A percentile compares a stretch with the other conserved stretches of the same genome.
Evolutionary conservation across 2,888 invertebrate species (phyloP).

Genomic region (Phasia obesa): DNA sequence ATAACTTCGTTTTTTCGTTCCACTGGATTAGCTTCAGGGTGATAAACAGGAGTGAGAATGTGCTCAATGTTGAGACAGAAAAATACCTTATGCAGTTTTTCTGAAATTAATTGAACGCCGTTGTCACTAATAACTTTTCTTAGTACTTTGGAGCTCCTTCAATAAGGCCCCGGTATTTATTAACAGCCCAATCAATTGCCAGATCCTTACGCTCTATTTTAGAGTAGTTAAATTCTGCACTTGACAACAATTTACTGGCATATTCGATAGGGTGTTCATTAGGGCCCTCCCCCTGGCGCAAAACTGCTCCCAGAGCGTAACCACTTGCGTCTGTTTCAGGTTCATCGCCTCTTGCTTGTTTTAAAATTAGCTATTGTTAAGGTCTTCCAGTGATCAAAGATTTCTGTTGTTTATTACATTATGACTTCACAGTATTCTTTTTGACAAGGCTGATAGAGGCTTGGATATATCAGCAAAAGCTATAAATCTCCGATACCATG

Average conservation of each 20-base stretch:
- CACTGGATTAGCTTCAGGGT: slow-evolving; percentile 77
- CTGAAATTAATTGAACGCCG: slow-evolving; percentile 76
- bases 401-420: not conserved
- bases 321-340: not conserved
- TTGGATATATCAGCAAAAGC: slow-evolving; percentile 72
- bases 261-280: not conserved
- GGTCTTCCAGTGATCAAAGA: too few relatives aligned
- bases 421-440: not conserved
- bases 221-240: not conserved
- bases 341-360: not conserved
- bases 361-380: too few relatives aligned
- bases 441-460: slow-evolving; percentile 64
- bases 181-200: not conserved
- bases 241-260: not conserved
- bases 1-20: slow-evolving; percentile 74
- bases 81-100: slow-evolving; percentile 76
- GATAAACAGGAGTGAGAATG: slow-evolving; percentile 76
- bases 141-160: too few relatives aligned
- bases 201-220: not conserved
- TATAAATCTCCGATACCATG: slow-evolving; percentile 76
- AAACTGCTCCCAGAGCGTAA: not conserved
- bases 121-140: slow-evolving; percentile 77
- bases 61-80: slow-evolving; percentile 43
- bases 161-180: not conserved
- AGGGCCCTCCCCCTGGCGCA: not conserved